A percentile compares a stretch with the other conserved stretches of the same genome.
Conservation (phyloP, 1,140 invertebrate species). For the Bombus balteatus region DNA sequence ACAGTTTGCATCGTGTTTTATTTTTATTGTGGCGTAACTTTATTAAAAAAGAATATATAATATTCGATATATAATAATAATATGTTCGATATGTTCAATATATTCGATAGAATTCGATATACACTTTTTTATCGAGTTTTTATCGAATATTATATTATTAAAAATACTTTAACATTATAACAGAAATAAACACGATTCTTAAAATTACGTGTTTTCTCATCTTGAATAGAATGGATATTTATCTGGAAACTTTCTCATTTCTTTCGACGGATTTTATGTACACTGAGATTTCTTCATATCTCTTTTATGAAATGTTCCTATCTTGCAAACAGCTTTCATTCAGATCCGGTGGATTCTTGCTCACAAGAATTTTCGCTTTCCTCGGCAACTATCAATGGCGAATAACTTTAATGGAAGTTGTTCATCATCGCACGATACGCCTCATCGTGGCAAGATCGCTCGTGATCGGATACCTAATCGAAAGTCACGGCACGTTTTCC, state of each 20-base stretch:
- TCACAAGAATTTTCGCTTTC: slow-evolving; percentile 12
- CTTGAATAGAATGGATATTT: not conserved
- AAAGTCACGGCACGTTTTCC: slow-evolving; percentile 48
- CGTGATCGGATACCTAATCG: slow-evolving; percentile 25
- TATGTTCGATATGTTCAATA: too few species aligned
- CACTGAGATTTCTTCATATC: not conserved
- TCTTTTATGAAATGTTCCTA: not conserved
- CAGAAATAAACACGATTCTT: not conserved
- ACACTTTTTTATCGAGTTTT: too few species aligned
- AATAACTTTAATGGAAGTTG: slow-evolving; percentile 41
- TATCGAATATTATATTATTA: too few species aligned
- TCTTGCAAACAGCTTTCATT: not conserved
- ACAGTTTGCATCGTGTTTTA: not conserved
- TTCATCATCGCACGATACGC: slow-evolving; percentile 20
- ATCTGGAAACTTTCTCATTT: too few species aligned
- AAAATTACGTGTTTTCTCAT: not conserved
- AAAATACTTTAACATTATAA: not conserved
- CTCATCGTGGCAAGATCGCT: slow-evolving; percentile 2
- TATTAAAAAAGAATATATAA: too few species aligned
- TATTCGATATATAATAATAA: too few species aligned
- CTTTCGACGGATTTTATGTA: not conserved
- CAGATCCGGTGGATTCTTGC: not conserved
- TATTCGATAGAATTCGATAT: too few species aligned
- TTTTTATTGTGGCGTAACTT: too few species aligned
- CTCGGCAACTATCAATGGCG: not conserved